Evolutionary conservation across 2,797 vertebrate species (phyloP), one percentile per base, ranked within the genome.

Genomic region (Enteromius treurensis): DNA sequence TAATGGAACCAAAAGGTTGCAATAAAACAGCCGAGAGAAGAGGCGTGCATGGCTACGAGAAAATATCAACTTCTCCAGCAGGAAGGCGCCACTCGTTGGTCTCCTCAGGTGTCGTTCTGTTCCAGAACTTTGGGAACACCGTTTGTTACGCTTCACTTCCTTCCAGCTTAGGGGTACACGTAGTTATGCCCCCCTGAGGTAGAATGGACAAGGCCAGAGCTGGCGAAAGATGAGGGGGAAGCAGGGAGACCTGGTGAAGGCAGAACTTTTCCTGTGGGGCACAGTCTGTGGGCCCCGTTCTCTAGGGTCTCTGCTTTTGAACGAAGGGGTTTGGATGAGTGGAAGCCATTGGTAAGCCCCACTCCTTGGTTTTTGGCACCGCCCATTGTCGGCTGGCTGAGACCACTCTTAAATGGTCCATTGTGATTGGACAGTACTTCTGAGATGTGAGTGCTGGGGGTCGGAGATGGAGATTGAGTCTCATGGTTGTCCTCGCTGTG

Each of bases 281-380:
- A 90, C 80, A 89, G 95, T 91, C 91, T 89, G 77, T 93, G 93
- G 82, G 94, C 94, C 87, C 92, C 87, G 0, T 95, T 94, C 87
- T 93, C 93, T 86, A 93, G 86, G 77, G 90, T 89, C 87, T 94
- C 92, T n/a, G 89, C 84, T 83, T 84, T 84, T 10, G 89, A 75
- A 69, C 75, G 76, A 80, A 88, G 80, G 21, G 84, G 84, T 87
- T 92, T 89, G 0, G 91, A 93, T 64, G 93, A 93, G 89, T 96
- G 95, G 90, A 96, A 96, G 87, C 96, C 96, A 53, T 96, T 96
- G 86, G 93, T 93, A 42, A 96, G 94, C 73, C 92, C 92, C 68
- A 0, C 83, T 84, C 82, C 89, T 69, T 86, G 89, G 81, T 87
- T 77, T 0, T 89, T 88, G 87, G 92, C 89, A 65, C 68, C 77